Percentiles rank a stretch among this genome's conserved stretches.
phyloP scores from a whole-genome alignment of 2,888 invertebrate species.

The Lacanobia oleracea region DNA sequence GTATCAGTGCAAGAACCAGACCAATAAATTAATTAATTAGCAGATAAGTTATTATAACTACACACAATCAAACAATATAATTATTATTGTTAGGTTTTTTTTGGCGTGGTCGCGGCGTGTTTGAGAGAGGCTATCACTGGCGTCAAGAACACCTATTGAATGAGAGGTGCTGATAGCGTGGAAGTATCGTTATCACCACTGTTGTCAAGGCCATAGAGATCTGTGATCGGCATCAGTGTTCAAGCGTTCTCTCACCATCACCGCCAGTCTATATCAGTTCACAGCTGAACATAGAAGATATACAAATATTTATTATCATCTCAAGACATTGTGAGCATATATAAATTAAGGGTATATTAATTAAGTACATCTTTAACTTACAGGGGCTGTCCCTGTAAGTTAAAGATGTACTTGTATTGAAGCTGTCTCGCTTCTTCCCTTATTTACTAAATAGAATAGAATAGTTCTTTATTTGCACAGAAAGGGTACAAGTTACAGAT shows the following conservation, averaged over 20 bases:
- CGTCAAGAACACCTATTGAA: neutral
- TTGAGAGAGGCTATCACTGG: neutral
- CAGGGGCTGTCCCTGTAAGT: too few species aligned
- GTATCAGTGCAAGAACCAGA: neutral
- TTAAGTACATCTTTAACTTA: too few species aligned
- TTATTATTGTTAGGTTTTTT: neutral
- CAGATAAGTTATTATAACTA: neutral
- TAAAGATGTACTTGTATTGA: too few species aligned
- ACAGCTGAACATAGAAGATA: neutral
- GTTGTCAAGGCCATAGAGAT: neutral
- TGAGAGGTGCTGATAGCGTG: neutral
- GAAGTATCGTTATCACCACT: neutral
- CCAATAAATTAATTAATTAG: neutral
- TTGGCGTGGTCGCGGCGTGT: slow-evolving; percentile 19
- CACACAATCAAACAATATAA: neutral
- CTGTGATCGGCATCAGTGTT: neutral
- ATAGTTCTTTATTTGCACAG: too few species aligned
- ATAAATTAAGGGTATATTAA: too few species aligned
- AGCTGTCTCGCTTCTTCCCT: too few species aligned
- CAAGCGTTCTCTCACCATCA: neutral
- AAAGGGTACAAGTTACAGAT: too few species aligned
- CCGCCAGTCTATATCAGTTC: neutral
- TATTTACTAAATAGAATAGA: too few species aligned
- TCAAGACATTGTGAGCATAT: too few species aligned
- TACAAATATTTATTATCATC: too few species aligned